phyloP scores from a whole-genome alignment of 2,888 invertebrate species.

The Octodonta nipae region DNA sequence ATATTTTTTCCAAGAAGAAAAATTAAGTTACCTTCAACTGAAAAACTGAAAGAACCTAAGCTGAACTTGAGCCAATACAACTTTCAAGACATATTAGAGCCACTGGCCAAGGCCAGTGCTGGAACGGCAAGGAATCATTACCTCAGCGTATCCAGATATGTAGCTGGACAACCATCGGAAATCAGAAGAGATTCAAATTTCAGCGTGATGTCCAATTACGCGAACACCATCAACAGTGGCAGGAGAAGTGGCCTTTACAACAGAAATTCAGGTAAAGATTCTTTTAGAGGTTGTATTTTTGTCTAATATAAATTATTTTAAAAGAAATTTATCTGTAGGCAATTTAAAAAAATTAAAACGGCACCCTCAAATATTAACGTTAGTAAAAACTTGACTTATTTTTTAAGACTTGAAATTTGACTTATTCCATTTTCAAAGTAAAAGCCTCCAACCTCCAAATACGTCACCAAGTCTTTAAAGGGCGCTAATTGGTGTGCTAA shows the following conservation, averaged over 20 bases:
- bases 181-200: conserved; percentile 24
- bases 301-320: too few species aligned
- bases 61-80: conserved; percentile 38
- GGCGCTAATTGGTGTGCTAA: too few species aligned
- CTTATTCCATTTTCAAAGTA: too few species aligned
- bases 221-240: conserved; percentile 19
- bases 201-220: conserved; percentile 19
- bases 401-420: too few species aligned
- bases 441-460: too few species aligned
- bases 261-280: conserved; percentile 18
- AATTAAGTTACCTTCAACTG: conserved; percentile 23
- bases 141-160: conserved; percentile 63
- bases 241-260: conserved; percentile 21
- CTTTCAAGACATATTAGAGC: conserved; percentile 34
- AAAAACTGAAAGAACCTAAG: conserved; percentile 34
- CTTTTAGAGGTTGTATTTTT: too few species aligned
- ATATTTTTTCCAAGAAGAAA: conserved; percentile 24
- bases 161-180: conserved; percentile 46
- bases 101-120: conserved; percentile 30
- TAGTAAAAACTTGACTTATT: too few species aligned
- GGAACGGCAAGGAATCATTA: conserved; percentile 53
- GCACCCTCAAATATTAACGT: too few species aligned
- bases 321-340: too few species aligned
- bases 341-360: too few species aligned
- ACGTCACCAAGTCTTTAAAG: too few species aligned